Evolutionary conservation across 2,113 vertebrate genomes (phyloP).

Genomic region (Planiliza haematocheilus): DNA sequence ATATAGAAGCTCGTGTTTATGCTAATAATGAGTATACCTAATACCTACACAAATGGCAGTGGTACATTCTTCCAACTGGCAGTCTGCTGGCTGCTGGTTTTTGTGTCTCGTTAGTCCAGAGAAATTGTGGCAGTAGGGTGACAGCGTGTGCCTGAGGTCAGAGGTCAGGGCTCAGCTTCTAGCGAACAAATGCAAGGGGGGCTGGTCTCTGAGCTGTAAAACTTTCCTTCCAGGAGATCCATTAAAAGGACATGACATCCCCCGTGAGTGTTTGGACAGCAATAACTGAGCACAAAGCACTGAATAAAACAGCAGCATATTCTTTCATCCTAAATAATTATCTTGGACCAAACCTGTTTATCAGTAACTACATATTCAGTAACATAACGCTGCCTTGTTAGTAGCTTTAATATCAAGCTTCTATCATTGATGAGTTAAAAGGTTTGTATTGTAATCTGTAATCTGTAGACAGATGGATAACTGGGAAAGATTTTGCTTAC

Average conservation of each 20-base stretch:
- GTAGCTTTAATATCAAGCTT: too few relatives aligned
- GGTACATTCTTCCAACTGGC: background rate
- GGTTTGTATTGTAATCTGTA: too few relatives aligned
- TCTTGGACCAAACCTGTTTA: background rate
- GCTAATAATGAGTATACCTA: too few relatives aligned
- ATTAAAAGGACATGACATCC: slow-evolving; percentile 11
- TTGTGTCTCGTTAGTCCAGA: slow-evolving; percentile 29
- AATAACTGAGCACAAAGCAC: background rate
- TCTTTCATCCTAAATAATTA: background rate
- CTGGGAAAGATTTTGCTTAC: background rate
- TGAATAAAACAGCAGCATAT: background rate
- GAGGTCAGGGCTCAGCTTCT: slow-evolving; percentile 58
- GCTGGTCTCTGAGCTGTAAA: slow-evolving; percentile 44
- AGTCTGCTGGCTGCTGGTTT: background rate
- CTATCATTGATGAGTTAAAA: too few relatives aligned
- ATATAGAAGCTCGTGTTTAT: too few relatives aligned
- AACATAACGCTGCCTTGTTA: too few relatives aligned
- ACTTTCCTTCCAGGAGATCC: slow-evolving; percentile 4
- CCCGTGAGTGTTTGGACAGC: slow-evolving; percentile 4
- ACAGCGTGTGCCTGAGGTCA: slow-evolving; percentile 56
- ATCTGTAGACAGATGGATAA: too few relatives aligned
- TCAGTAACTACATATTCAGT: background rate
- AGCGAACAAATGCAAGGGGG: slow-evolving; percentile 37
- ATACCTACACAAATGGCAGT: background rate
- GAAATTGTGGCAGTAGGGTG: slow-evolving; percentile 32